Conservation (phyloP, 2,797 vertebrate species). For the Lacerta viridis region DNA sequence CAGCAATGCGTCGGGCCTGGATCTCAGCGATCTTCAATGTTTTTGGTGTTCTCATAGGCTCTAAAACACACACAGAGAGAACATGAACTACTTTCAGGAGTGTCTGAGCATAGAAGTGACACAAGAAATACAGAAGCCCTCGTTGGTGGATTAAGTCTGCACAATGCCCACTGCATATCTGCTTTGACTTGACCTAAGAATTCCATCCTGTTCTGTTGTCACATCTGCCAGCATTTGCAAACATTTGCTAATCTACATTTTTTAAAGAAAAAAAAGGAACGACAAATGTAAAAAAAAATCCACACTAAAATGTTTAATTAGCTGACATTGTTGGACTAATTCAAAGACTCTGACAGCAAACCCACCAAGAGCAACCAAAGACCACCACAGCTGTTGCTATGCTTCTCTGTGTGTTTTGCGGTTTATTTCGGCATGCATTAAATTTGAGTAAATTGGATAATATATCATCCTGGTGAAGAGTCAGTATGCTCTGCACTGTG, state of each 20-base stretch:
- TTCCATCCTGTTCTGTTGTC: slow-evolving; percentile 23
- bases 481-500: slow-evolving; percentile 75
- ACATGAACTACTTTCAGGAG: slow-evolving; percentile 42
- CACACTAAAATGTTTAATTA: slow-evolving; percentile 60
- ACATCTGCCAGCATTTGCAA: slow-evolving; percentile 13
- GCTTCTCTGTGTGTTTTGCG: slow-evolving; percentile 39
- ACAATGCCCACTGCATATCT: not conserved
- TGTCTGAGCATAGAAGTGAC: slow-evolving; percentile 1
- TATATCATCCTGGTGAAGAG: slow-evolving; percentile 80
- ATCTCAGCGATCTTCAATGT: slow-evolving; percentile 97
- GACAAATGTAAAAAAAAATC: slow-evolving; percentile 50
- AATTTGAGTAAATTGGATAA: slow-evolving; percentile 78
- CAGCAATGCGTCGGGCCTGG: slow-evolving; percentile 92
- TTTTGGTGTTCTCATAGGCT: slow-evolving; percentile 97
- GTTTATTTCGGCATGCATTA: slow-evolving; percentile 28
- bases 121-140: not conserved
- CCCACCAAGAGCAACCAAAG: slow-evolving; percentile 59
- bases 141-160: not conserved
- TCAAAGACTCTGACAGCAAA: slow-evolving; percentile 60
- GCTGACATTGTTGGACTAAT: slow-evolving; percentile 41
- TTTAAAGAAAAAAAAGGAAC: slow-evolving; percentile 37
- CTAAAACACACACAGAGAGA: slow-evolving; percentile 78
- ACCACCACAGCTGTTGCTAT: slow-evolving; percentile 59
- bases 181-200: not conserved
- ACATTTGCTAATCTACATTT: not conserved